phyloP scores from a whole-genome alignment of 2,113 vertebrate genomes.

The Onychostruthus taczanowskii region DNA sequence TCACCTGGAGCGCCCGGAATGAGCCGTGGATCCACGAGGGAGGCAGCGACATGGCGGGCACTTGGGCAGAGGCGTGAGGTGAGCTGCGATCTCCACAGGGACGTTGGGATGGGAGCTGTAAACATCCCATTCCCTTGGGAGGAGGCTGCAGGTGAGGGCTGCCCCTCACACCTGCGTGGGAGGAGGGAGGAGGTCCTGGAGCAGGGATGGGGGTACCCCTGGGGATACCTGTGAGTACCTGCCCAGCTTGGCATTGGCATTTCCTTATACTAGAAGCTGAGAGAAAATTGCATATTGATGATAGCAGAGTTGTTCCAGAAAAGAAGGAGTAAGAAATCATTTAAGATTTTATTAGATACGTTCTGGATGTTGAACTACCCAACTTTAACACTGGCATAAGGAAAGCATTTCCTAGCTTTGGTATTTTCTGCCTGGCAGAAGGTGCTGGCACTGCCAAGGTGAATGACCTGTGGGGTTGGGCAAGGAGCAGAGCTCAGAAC shows the following conservation, averaged over 20 bases:
- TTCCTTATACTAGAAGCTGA: not conserved
- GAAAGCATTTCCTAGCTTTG: not conserved
- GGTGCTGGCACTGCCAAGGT: not conserved
- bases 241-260: not conserved
- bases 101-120: fast-evolving
- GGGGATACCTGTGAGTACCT: fast-evolving
- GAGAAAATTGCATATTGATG: not conserved
- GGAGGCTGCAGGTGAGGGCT: not conserved
- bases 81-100: not conserved
- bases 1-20: fast-evolving
- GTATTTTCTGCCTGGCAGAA: not conserved
- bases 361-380: not conserved
- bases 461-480: too few relatives aligned
- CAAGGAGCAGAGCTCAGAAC: not conserved
- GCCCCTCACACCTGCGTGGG: not conserved
- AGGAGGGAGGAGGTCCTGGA: not conserved
- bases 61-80: not conserved
- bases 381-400: not conserved
- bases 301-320: not conserved
- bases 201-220: not conserved
- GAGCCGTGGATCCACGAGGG: fast-evolving
- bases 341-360: not conserved
- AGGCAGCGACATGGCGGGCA: fast-evolving
- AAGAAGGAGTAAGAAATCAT: not conserved
- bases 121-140: fast-evolving